These are phyloP conservation scores for Phoeniculus purpureus DNA, from an alignment of 2,797 vertebrate species.

Conservation along the genomic window DNA sequence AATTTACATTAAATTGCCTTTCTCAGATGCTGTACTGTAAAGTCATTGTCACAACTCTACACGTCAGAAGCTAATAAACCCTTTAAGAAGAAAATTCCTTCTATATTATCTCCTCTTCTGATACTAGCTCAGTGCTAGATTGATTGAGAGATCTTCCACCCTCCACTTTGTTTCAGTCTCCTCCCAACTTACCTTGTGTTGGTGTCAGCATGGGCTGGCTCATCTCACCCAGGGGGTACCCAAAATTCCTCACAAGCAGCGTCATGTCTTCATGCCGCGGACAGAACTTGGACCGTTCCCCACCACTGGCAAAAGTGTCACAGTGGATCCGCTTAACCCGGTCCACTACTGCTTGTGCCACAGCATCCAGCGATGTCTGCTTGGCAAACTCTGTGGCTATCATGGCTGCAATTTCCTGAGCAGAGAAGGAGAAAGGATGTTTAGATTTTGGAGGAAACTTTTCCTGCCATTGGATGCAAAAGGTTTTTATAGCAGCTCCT, in stretches of 20 bases:
- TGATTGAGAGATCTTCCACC: not conserved
- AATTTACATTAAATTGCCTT: not conserved
- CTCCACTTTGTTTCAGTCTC: not conserved
- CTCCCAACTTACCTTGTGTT: slow-evolving; percentile 70
- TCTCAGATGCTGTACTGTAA: not conserved
- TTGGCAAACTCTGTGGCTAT: slow-evolving; percentile 95
- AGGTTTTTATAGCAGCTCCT: not conserved
- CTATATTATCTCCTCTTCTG: not conserved
- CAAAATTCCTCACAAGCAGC: slow-evolving; percentile 91
- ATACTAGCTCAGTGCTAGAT: not conserved
- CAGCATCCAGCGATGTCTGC: slow-evolving; percentile 89
- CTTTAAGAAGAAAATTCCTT: not conserved
- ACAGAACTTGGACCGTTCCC: slow-evolving; percentile 88
- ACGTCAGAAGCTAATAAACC: not conserved
- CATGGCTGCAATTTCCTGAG: slow-evolving; percentile 94
- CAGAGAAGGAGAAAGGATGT: not conserved
- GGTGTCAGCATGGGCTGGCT: slow-evolving; percentile 75
- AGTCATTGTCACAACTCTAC: not conserved
- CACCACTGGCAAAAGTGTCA: slow-evolving; percentile 90
- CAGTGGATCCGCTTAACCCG: slow-evolving; percentile 92
- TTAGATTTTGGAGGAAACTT: not conserved
- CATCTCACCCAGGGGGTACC: slow-evolving; percentile 86
- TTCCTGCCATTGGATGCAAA: not conserved
- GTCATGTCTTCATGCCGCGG: slow-evolving; percentile 96
- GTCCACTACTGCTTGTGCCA: slow-evolving; percentile 95